Evolutionary conservation across 2,888 invertebrate genomes (phyloP).

Genomic region (Acanthosepion esculentum): DNA sequence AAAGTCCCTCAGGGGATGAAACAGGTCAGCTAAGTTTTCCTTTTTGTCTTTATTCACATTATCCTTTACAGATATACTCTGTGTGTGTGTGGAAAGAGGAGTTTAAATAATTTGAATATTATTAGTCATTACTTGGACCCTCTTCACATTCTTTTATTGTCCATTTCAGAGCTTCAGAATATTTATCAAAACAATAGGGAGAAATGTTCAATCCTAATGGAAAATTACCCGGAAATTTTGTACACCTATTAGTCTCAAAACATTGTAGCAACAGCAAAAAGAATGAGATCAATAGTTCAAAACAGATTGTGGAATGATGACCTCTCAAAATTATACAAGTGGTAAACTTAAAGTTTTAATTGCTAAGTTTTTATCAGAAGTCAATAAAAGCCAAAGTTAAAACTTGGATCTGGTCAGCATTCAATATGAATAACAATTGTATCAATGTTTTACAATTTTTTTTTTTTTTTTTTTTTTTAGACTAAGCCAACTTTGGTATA

Average conservation of each 20-base stretch:
- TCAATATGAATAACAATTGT: background rate
- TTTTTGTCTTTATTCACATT: too few relatives aligned
- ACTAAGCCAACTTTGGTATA: background rate
- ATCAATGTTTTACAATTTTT: background rate
- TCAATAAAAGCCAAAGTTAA: background rate
- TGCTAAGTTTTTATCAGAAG: too few relatives aligned
- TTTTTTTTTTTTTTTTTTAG: background rate
- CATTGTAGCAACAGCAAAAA: background rate
- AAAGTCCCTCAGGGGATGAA: too few relatives aligned
- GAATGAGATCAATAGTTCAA: background rate
- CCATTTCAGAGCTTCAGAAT: too few relatives aligned
- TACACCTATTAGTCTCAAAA: background rate
- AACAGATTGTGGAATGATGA: background rate
- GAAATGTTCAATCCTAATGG: background rate
- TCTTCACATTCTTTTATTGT: too few relatives aligned
- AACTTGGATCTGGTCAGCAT: background rate
- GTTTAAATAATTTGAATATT: too few relatives aligned
- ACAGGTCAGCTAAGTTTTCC: too few relatives aligned
- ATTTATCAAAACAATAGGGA: background rate
- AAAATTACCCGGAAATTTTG: background rate
- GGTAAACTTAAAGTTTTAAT: background rate
- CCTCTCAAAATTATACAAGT: background rate
- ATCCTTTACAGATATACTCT: too few relatives aligned
- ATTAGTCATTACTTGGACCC: too few relatives aligned
- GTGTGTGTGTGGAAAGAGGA: too few relatives aligned